Conservation (phyloP, 2,113 vertebrate genomes). For the Eira barbara region DNA sequence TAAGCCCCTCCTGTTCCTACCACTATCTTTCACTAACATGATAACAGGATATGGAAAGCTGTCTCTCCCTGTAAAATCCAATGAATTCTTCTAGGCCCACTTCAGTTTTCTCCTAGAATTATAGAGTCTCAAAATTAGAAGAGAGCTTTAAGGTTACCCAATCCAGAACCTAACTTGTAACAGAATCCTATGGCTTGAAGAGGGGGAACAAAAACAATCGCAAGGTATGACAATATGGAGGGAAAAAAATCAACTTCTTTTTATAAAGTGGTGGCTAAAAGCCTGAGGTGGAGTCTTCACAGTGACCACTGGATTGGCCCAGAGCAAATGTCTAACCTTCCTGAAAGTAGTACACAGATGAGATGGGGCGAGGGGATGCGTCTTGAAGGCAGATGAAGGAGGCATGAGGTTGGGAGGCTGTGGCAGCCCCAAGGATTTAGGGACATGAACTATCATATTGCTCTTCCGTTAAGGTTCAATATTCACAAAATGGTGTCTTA, state of each 20-base stretch:
- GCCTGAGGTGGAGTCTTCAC: not conserved
- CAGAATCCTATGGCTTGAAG: not conserved
- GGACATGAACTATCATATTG: not conserved
- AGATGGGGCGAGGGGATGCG: not conserved
- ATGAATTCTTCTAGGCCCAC: not conserved
- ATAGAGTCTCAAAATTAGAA: not conserved
- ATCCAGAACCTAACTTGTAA: not conserved
- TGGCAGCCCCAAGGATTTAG: not conserved
- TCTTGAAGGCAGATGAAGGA: not conserved
- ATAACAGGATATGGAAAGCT: not conserved
- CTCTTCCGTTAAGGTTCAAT: not conserved
- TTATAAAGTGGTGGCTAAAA: not conserved
- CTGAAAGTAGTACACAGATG: not conserved
- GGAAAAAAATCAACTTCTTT: not conserved
- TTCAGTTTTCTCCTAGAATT: conserved; percentile 8
- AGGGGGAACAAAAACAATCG: not conserved
- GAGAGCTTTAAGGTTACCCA: not conserved
- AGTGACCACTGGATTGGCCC: not conserved
- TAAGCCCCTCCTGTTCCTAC: not conserved
- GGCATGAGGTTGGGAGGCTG: not conserved
- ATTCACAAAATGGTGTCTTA: not conserved
- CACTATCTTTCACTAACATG: not conserved
- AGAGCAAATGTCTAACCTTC: not conserved
- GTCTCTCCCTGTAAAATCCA: not conserved
- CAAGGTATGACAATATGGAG: not conserved